These are phyloP conservation scores for Sandelia bainsii DNA, from an alignment of 2,797 vertebrate genomes.

Conservation along the genomic window DNA sequence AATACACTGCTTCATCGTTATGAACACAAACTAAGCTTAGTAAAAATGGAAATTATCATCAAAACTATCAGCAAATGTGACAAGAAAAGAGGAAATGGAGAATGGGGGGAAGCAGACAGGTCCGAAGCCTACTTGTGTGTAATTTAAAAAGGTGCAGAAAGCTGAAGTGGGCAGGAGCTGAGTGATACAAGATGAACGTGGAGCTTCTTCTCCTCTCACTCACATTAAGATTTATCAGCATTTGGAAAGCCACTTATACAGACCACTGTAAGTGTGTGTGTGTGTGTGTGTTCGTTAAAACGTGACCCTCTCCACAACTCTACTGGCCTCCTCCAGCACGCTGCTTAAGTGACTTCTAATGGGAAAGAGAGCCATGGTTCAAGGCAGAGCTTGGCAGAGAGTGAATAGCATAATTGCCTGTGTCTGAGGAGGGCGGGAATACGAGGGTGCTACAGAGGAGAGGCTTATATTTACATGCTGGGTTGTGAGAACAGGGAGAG, in stretches of 20 bases:
- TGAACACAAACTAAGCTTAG: too few relatives aligned
- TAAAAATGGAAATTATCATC: not conserved
- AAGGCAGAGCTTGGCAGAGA: constrained; percentile 60
- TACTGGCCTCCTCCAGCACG: constrained; percentile 49
- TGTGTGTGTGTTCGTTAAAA: constrained; percentile 8
- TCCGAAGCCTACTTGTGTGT: not conserved
- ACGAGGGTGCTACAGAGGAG: constrained; percentile 74
- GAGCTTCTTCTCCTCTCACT: constrained; percentile 12
- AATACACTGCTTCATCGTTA: not conserved
- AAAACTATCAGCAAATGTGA: not conserved
- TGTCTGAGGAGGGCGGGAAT: constrained; percentile 59
- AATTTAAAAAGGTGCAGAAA: constrained; percentile 11
- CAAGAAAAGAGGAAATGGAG: not conserved
- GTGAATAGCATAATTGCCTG: constrained; percentile 75
- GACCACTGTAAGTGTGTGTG: constrained; percentile 11
- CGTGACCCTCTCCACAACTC: constrained; percentile 55
- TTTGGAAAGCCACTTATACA: constrained; percentile 43
- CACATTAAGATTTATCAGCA: constrained; percentile 30
- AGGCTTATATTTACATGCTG: constrained; percentile 75
- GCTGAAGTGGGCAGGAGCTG: constrained; percentile 2
- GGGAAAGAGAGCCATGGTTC: constrained; percentile 62
- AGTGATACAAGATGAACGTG: constrained; percentile 20
- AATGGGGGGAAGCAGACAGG: not conserved
- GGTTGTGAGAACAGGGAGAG: constrained; percentile 50
- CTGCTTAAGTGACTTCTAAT: constrained; percentile 78